Conservation (phyloP, 2,797 vertebrate species). For the Chaunax sp. region DNA sequence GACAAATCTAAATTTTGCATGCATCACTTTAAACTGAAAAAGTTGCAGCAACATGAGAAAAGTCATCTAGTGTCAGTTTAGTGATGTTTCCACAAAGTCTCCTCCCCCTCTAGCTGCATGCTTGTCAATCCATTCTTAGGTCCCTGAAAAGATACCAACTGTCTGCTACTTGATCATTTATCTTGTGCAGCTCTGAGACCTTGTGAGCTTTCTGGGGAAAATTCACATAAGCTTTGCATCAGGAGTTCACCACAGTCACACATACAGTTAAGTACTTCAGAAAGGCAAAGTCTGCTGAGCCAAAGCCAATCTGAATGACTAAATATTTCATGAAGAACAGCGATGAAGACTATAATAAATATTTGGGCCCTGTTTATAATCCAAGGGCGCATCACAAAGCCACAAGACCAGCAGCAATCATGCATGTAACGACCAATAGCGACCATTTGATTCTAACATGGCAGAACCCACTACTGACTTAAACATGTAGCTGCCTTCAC, state of each 20-base stretch:
- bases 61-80: background rate
- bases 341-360: background rate
- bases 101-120: too few species aligned
- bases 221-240: too few species aligned
- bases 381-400: conserved; percentile 9
- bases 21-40: too few species aligned
- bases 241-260: background rate
- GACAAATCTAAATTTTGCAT: too few species aligned
- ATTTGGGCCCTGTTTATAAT: background rate
- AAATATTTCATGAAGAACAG: background rate
- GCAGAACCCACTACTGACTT: too few species aligned
- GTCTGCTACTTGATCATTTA: too few species aligned
- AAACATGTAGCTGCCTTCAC: too few species aligned
- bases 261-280: background rate
- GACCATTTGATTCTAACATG: too few species aligned
- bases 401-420: background rate
- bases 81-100: background rate
- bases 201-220: too few species aligned
- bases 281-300: background rate
- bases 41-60: too few species aligned
- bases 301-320: background rate
- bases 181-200: too few species aligned
- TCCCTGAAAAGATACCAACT: conserved; percentile 5
- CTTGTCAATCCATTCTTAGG: background rate
- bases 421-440: too few species aligned